Conservation (phyloP, 2,888 invertebrate species). For the Synergus gifuensis region DNA sequence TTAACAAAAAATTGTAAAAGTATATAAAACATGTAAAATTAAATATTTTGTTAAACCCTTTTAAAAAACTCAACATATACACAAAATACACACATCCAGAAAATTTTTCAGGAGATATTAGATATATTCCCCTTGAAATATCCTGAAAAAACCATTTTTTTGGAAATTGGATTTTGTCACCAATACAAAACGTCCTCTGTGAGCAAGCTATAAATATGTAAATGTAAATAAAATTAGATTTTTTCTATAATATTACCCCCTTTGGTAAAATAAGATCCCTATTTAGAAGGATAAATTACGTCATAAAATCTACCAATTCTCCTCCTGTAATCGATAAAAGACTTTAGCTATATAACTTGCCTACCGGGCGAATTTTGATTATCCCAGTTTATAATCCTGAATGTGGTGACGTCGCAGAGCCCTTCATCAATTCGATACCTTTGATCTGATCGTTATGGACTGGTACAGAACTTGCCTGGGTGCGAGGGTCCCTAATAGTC, state of each 20-base stretch:
- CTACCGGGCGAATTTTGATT: constrained; percentile 41
- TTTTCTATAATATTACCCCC: background rate
- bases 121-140: too few species aligned
- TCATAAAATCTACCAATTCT: constrained; percentile 20
- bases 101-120: too few species aligned
- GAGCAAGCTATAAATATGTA: too few species aligned
- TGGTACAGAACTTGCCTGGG: constrained; percentile 56
- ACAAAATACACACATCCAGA: too few species aligned
- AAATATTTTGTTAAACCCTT: too few species aligned
- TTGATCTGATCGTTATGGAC: constrained; percentile 70
- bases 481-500: constrained; percentile 64
- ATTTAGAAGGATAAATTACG: constrained; percentile 6
- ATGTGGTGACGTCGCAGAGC: constrained; percentile 41
- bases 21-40: too few species aligned
- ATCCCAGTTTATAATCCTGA: constrained; percentile 58
- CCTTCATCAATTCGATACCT: constrained; percentile 70
- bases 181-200: too few species aligned
- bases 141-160: too few species aligned
- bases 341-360: constrained; percentile 17
- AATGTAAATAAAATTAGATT: background rate
- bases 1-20: too few species aligned
- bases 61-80: too few species aligned
- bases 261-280: background rate
- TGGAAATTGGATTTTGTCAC: too few species aligned
- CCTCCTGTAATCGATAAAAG: constrained; percentile 23